Evolutionary conservation across 2,797 vertebrate species (phyloP), one percentile per base, ranked within the genome.

Genomic region (Pitangus sulphuratus): DNA sequence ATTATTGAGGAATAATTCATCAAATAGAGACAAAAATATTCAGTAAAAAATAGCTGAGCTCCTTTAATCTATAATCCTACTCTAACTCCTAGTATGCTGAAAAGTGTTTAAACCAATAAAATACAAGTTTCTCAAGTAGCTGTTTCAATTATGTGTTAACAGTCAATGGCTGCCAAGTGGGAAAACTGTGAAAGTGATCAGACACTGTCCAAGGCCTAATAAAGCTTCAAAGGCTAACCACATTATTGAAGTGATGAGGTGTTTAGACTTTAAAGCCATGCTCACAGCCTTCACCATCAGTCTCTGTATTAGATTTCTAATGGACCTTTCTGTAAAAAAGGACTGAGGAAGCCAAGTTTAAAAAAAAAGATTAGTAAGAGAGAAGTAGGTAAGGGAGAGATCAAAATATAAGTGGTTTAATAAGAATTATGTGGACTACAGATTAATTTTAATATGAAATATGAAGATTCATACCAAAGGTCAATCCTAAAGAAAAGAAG

Each of bases 151-250:
- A 92, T 31, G 77, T 95, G 90, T 91, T 94, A 95, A 91, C 65
- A 81, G 51, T 47, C 65, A 56, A 19, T 71, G 58, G n/a, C 65
- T 91, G 93, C 91, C 94, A 84, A 94, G 64, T 30, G 28, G 62
- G 80, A 91, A 94, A 79, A 72, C 89, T 83, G 75, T 90, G 64
- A 76, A 94, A 92, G 64, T 72, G 79, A 85, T 86, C 79, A 84
- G 91, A 91, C 82, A 68, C 66, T 86, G 84, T 87, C 89, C 72
- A 65, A 86, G 50, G 47, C 56, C 87, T 71, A 92, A 82, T 90
- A 97, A 94, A 95, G 65, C 80, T 95, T 96, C 90, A 95, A 95
- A 90, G 71, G 31, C 85, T 75, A 75, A 87, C 50, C 50, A 62
- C 50, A 31, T 87, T 93, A 56, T 42, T 57, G 86, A 83, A 95